Percentiles rank a stretch among this genome's conserved stretches.
Evolutionary conservation across 1,140 invertebrate species (phyloP).

Genomic region (Hylyphantes graminicola): DNA sequence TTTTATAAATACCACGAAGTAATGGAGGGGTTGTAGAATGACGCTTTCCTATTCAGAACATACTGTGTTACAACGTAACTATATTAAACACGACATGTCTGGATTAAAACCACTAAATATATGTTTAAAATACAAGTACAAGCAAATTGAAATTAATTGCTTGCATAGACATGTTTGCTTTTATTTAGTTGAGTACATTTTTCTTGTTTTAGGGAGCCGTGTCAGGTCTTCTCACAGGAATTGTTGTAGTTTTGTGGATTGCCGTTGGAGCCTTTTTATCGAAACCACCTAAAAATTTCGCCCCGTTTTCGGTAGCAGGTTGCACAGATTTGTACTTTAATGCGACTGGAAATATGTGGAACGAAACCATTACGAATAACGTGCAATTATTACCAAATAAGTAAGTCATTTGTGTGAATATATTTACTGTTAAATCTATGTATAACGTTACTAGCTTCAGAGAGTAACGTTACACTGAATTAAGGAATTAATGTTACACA

Average conservation of each 20-base stretch:
- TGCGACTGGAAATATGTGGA: slow-evolving; percentile 67
- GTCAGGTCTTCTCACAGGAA: slow-evolving; percentile 76
- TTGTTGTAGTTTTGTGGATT: slow-evolving; percentile 82
- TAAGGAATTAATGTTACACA: no score
- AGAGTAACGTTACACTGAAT: no score
- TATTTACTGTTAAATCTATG: not conserved
- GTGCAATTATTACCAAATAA: slow-evolving; percentile 33
- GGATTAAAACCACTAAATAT: no score
- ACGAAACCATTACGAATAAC: slow-evolving; percentile 38
- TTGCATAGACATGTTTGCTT: no score
- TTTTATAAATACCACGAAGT: no score
- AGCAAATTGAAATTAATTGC: no score
- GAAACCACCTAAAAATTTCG: slow-evolving; percentile 63
- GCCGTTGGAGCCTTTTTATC: slow-evolving; percentile 77
- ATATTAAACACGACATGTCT: no score
- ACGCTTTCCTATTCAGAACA: no score
- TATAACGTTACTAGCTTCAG: not conserved
- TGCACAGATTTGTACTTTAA: slow-evolving; percentile 75
- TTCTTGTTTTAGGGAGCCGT: slow-evolving; percentile 77
- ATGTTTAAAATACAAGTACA: no score
- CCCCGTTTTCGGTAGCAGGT: slow-evolving; percentile 75
- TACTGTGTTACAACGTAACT: no score
- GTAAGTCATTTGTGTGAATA: not conserved
- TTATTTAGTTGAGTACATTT: not conserved
- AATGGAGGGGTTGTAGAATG: no score